Base-by-base conservation (phyloP, 1,140 invertebrate species). In the Pseudomyrmex concolor region DNA sequence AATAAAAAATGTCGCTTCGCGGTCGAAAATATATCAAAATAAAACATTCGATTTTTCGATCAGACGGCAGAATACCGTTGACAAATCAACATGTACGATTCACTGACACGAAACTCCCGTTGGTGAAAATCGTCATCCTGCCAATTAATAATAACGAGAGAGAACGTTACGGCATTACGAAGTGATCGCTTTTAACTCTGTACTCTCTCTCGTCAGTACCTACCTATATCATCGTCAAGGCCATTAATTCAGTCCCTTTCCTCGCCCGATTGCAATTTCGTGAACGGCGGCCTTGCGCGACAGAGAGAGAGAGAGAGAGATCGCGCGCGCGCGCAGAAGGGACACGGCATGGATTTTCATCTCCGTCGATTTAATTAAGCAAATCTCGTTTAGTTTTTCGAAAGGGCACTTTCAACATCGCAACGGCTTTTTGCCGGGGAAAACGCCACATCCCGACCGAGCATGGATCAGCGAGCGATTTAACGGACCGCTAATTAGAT, bases 71-170 rank as follows among this genome's bases (percentile, higher is more conserved):
- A 78, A 57, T 55, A 51, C 8, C 54, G 19, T 15, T 66, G 64
- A 57, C 76, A 70, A 70, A 48, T 15, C 64, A n/a, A 54, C 48
- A 59, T 48, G 34, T 25, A 12, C 48, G 34, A 34, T 80, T 50
- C 76, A 72, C 76, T 74, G 64, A 85, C 63, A 68, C 62, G 85
- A 83, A 45, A 81, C 78, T 13, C 43, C 66, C 59, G 55, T 82
- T 83, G 78, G 34, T 34, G 34, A 34, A 34, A 34, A 34, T 34
- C 2, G 50, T 83, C 83, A 86, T 88, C 34, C 84, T 84, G 78
- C 91, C 86, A 91, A 91, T 91, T 91, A 91, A 90, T 91, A 91
- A 91, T 91, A 91, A 91, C 90, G 86, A 89, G 89, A 86, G 89
- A 68, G 89, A 63, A 88, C 82, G 86, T 90, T 90, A 83, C 86